Percentiles rank a stretch among this genome's conserved stretches.
These are phyloP conservation scores for Tapirus terrestris DNA, from an alignment of 2,113 vertebrate genomes.

Conservation along the genomic window DNA sequence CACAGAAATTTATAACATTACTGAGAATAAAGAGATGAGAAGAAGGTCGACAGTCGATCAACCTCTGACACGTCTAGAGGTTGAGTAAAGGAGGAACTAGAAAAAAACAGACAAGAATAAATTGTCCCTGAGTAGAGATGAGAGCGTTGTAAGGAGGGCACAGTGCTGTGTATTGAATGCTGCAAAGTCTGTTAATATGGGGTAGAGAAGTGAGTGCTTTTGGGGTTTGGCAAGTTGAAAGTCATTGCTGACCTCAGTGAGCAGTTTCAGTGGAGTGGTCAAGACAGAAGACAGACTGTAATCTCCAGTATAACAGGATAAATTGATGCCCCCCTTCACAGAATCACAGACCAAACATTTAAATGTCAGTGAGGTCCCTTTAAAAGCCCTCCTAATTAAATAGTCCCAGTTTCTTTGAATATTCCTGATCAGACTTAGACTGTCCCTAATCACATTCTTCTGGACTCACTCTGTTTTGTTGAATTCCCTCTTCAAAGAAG, in stretches of 20 bases:
- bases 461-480: neutral
- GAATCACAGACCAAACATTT: neutral
- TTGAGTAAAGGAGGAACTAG: neutral
- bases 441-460: neutral
- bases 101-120: neutral
- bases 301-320: neutral
- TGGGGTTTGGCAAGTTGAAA: conserved; percentile 37
- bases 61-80: neutral
- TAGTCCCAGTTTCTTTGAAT: neutral
- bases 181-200: neutral
- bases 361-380: neutral
- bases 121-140: neutral
- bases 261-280: neutral
- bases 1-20: neutral
- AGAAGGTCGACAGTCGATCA: neutral
- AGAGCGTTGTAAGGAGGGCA: neutral
- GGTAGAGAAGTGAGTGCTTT: neutral
- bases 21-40: neutral
- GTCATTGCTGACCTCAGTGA: conserved; percentile 48
- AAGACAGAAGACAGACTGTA: neutral
- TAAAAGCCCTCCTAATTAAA: conserved; percentile 1
- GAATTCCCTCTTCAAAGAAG: neutral
- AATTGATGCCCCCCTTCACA: neutral
- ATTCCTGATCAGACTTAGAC: neutral
- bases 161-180: neutral